Percentiles rank a stretch among this genome's conserved stretches.
These are phyloP conservation scores for Morone chrysops DNA, from an alignment of 2,113 vertebrate genomes.

Conservation along the genomic window DNA sequence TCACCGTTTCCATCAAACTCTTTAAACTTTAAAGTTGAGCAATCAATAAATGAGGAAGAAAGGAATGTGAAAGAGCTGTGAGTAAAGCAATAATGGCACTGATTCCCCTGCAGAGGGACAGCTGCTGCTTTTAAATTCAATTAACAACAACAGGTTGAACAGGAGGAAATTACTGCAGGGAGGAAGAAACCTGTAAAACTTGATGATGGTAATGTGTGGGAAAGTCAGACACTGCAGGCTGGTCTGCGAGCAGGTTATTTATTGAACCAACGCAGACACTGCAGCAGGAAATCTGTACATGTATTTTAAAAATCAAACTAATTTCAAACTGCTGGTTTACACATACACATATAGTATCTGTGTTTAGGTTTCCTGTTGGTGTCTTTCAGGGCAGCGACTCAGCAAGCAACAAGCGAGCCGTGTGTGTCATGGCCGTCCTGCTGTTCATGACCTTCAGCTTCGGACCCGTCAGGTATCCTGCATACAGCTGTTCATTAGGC, in stretches of 20 bases:
- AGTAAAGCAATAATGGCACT: not conserved
- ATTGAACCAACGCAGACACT: no score
- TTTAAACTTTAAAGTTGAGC: no score
- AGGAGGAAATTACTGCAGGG: not conserved
- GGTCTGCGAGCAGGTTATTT: no score
- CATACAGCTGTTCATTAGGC: not conserved
- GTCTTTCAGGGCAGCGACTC: conserved; percentile 81
- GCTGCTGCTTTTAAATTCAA: not conserved
- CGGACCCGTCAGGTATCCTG: conserved; percentile 88
- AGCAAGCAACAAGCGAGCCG: conserved; percentile 85
- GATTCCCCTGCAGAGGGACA: not conserved
- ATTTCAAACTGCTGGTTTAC: no score
- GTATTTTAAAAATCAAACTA: no score
- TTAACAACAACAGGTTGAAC: not conserved
- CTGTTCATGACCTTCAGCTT: conserved; percentile 93
- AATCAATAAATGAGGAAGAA: not conserved
- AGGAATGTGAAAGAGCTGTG: not conserved
- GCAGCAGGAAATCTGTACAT: no score
- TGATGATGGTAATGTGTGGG: no score
- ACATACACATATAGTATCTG: no score
- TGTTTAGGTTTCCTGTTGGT: not conserved
- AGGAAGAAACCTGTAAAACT: not conserved
- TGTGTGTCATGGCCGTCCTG: conserved; percentile 91
- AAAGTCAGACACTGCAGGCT: no score
- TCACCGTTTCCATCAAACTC: no score